Evolutionary conservation across 1,140 invertebrate species (phyloP).

Genomic region (Drosophila auraria): DNA sequence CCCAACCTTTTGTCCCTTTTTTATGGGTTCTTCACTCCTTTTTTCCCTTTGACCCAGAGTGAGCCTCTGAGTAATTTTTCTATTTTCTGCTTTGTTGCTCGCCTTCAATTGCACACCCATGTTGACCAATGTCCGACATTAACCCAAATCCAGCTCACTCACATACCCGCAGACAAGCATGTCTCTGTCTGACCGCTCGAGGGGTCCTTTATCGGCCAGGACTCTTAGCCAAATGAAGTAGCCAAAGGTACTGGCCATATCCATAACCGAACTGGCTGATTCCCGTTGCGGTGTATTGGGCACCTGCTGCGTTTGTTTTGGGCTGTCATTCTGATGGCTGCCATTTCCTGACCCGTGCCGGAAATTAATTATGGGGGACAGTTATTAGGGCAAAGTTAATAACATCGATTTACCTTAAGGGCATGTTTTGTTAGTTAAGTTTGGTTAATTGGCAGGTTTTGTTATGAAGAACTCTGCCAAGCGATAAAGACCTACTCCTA

Average conservation of each 20-base stretch:
- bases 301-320: conserved; percentile 65
- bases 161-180: conserved; percentile 22
- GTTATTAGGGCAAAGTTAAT: conserved; percentile 17
- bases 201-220: conserved; percentile 49
- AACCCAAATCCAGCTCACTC: conserved; percentile 72
- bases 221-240: conserved; percentile 77
- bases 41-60: conserved; percentile 24
- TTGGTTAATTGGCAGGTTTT: neutral
- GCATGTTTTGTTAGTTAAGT: neutral
- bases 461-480: too few species aligned
- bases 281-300: conserved; percentile 33
- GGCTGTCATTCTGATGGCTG: conserved; percentile 37
- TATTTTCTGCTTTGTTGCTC: conserved; percentile 82
- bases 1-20: conserved; percentile 46
- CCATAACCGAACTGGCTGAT: conserved; percentile 17
- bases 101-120: conserved; percentile 78
- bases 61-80: conserved; percentile 77
- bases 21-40: conserved; percentile 38
- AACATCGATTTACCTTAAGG: neutral
- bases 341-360: conserved; percentile 51
- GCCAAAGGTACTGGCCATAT: conserved; percentile 44
- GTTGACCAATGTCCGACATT: conserved; percentile 79
- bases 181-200: conserved; percentile 36
- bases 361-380: conserved; percentile 65
- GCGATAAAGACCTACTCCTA: neutral